phyloP scores from a whole-genome alignment of 23 tunicate species.

The Aplidium turbinatum region DNA sequence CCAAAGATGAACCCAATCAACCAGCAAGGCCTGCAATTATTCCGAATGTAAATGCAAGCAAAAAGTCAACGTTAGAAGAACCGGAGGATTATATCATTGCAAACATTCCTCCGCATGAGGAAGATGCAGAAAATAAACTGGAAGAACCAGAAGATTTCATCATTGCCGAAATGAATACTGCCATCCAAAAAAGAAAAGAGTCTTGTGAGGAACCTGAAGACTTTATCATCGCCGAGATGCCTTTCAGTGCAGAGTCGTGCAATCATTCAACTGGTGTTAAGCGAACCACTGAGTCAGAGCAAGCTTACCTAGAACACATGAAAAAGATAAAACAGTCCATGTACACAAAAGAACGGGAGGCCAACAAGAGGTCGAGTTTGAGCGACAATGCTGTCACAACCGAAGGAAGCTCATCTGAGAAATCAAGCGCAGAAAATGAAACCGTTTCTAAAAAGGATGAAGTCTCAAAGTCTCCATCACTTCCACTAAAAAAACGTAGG shows the following conservation, averaged over 20 bases:
- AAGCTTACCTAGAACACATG: conserved; percentile 50
- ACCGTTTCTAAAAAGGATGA: conserved; percentile 40
- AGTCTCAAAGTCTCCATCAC: conserved; percentile 59
- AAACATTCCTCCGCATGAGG: conserved; percentile 34
- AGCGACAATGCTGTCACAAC: background rate
- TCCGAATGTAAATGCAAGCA: background rate
- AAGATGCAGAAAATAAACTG: background rate
- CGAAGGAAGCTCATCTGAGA: conserved; percentile 34
- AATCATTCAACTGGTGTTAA: conserved; percentile 47
- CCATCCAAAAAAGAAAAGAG: conserved; percentile 10
- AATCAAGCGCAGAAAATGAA: background rate
- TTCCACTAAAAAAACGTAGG: conserved; percentile 70
- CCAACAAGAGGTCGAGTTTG: background rate
- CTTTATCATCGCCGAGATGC: conserved; percentile 75
- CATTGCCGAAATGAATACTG: conserved; percentile 49
- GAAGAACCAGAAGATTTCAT: conserved; percentile 96
- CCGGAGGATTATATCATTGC: conserved; percentile 93
- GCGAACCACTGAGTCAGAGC: conserved; percentile 24
- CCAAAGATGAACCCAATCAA: background rate
- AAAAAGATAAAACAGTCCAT: conserved; percentile 45
- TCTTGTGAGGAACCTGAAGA: conserved; percentile 87
- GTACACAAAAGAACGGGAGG: conserved; percentile 21
- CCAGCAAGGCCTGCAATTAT: background rate
- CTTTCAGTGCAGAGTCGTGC: conserved; percentile 54
- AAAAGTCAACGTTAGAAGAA: conserved; percentile 60